Evolutionary conservation across 2,888 invertebrate genomes (phyloP), one percentile per base, ranked within the genome.

Genomic region (Campopleginae sp.): DNA sequence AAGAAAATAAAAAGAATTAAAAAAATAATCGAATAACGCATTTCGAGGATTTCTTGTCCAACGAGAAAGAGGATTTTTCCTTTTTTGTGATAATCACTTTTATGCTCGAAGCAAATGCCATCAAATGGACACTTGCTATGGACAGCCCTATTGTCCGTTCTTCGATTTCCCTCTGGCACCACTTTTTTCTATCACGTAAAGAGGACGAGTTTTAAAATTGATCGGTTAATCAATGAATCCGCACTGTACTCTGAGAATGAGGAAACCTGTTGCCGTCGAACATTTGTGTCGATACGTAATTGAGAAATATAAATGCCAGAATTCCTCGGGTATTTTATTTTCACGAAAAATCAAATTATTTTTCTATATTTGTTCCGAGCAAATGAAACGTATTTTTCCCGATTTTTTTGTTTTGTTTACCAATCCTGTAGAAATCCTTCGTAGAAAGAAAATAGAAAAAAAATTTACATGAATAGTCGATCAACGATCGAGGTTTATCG

Each of bases 61-160:
- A n/a, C n/a, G 46, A 46, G 48, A 70, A 31, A 19, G 27, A 75
- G 31, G 14, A 17, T 33, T 19, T 51, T 31, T 5, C 27, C 23
- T 42, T 58, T 58, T 63, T 31, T 31, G 31, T 46, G n/a, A 44
- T 31, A 42, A 33, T 38, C 58, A 27, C 19, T n/a, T 58, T 74
- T 61, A 14, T 61, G 44, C 31, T 44, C 48, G 17, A n/a, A 42
- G n/a, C 44, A 42, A 44, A 23, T 46, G 75, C 31, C 27, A 27
- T 46, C 46, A 27, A 70, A 70, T 46, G 77, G 65, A 83, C 82
- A 65, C 75, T 76, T 86, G 88, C 76, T 88, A 88, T 88, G 83
- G 88, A 88, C 88, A 88, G 85, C 82, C 80, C 75, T 17, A 85
- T 86, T 84, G 86, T 85, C 48, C 51, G 42, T 46, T 23, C 75